Evolutionary conservation across 2,113 vertebrate species (phyloP), one percentile per base, ranked within the genome.

Genomic region (Sakesphorus luctuosus): DNA sequence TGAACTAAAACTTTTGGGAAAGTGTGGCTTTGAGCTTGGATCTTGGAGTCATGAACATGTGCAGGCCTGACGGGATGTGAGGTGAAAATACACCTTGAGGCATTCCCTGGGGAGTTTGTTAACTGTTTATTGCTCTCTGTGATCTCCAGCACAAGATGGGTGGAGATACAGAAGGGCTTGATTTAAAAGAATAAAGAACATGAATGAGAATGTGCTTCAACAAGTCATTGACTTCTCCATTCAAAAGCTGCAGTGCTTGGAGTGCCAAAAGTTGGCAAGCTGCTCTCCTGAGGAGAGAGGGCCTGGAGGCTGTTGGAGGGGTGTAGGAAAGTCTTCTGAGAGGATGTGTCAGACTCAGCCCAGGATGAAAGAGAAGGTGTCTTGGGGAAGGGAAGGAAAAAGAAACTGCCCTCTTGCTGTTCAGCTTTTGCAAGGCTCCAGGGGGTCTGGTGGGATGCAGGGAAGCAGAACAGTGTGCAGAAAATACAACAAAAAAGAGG

Each of bases 11-110:
- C 18, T 72, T 74, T 46, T 10, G 58, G 26, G 33, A 61, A 90
- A 72, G 8, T 24, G 49, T 78, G 75, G 28, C 18, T 90, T 69
- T 83, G 79, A 84, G 24, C 63, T 81, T 72, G 47, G 59, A 67
- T 31, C 69, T 24, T 17, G 36, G 36, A 75, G 56, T 29, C 46
- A 9, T 2, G 21, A 61, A 52, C 52, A 0, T 49, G 88, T 33
- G 10, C 0, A 0, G 44, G 50, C 94, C 61, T 28, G 85, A 38
- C 74, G 88, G 78, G 59, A 49, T 62, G 74, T 69, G 86, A 79
- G 28, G 77, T 38, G 76, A 94, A 93, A 93, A 87, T 7, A 38
- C 50, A 88, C 47, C 94, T 26, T n/a, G 63, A 74, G 93, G 76
- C 44, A 26, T 61, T 92, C 84, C 91, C 87, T 6, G 1, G 50